Base-by-base conservation (phyloP, 2,113 vertebrate genomes). In the Candoia aspera region DNA sequence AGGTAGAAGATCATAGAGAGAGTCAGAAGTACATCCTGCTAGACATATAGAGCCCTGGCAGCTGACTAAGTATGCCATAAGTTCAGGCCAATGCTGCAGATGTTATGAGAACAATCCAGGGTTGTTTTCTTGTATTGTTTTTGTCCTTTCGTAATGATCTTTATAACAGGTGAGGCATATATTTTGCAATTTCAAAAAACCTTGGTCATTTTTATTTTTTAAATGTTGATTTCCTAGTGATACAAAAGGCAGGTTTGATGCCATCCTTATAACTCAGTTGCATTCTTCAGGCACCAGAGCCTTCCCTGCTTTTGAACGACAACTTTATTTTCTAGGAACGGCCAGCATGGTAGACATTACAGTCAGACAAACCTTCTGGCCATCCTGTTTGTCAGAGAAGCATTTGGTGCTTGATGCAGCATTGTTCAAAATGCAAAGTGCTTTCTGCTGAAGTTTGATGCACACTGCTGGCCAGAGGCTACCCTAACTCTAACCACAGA, bases 341-440 rank as follows among this genome's bases (percentile, higher is more conserved):
- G 8, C 29, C 90, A 89, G 33, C 23, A 68, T 88, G 68, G 87
- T 10, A 68, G 84, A 11, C 54, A 90, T 91, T 95, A 94, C 87
- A 93, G 13, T 6, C 53, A 94, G 59, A 93, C 37, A 33, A 94
- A 6, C 64, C 54, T 95, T 90, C 91, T 94, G 92, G 92, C 49
- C 89, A 85, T 90, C 90, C 91, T 54, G 24, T 93, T 91, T 90
- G 88, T 87, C 42, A 24, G 0, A 53, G 88, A 90, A n/a, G 26
- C 0, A 1, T 93, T 91, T 91, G 92, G 29, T 42, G 3, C 53
- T 92, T 92, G 46, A 62, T 55, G 26, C 37, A 0, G 0, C 0
- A 84, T 15, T 12, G 37, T 0, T 1, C 60, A 17, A n/a, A 6
- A 0, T 46, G 46, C 68, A 57, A 84, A 64, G 49, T 23, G 54